Percentiles rank a stretch among this genome's conserved stretches.
These are phyloP conservation scores for Tillus elongatus DNA, from an alignment of 2,888 invertebrate genomes.

Conservation along the genomic window DNA sequence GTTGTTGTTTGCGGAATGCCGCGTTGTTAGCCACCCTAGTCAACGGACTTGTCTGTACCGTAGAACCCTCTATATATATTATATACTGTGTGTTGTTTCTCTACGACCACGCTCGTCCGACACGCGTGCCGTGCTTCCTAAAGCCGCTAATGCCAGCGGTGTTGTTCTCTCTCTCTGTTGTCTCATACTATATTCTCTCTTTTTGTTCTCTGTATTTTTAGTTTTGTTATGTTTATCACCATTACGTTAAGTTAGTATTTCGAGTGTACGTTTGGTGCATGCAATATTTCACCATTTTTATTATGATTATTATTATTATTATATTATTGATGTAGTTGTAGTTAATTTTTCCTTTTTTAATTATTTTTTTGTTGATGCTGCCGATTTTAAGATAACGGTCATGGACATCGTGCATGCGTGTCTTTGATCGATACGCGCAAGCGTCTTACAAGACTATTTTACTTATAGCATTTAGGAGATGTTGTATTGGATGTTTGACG, in stretches of 20 bases:
- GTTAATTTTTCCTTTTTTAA: conserved; percentile 19
- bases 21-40: conserved; percentile 45
- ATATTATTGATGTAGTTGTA: conserved; percentile 17
- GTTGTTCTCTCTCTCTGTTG: conserved; percentile 35
- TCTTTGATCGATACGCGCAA: conserved; percentile 9
- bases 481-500: too few species aligned
- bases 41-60: conserved; percentile 28
- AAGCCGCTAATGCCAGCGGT: conserved; percentile 25
- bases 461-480: conserved; percentile 32
- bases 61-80: conserved; percentile 4
- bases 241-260: conserved; percentile 27
- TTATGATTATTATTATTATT: conserved; percentile 23
- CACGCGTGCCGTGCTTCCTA: conserved; percentile 38
- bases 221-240: conserved; percentile 29
- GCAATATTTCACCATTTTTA: conserved; percentile 35
- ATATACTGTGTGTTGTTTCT: conserved; percentile 22
- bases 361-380: conserved; percentile 45
- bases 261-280: conserved; percentile 39
- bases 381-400: conserved; percentile 43
- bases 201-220: conserved; percentile 30
- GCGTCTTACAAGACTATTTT: conserved; percentile 32
- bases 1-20: conserved; percentile 43
- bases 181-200: too few species aligned
- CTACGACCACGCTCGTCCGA: conserved; percentile 31
- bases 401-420: conserved; percentile 22